Evolutionary conservation across 2,797 vertebrate species (phyloP), one percentile per base, ranked within the genome.

Genomic region (Nyctalus aviator): DNA sequence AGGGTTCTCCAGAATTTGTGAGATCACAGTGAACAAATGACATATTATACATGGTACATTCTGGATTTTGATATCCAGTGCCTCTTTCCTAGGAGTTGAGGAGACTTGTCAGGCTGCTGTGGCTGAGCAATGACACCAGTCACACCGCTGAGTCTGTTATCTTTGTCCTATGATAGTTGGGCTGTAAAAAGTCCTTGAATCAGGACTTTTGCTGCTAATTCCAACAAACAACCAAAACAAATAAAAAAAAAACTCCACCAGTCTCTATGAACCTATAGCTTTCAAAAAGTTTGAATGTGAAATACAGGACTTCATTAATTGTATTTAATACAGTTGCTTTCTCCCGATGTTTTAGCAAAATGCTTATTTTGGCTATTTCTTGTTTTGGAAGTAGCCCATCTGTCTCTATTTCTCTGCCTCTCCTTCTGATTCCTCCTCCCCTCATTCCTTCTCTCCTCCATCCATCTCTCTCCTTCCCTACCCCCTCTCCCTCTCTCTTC

Each of bases 321-420:
- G 15, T 66, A 13, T 78, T 90, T 84, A 64, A 32, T 48, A 27
- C 44, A 86, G 30, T 71, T 82, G 27, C 79, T 90, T 92, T 83
- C 78, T 62, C 94, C 73, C 37, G 48, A 8, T 76, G 53, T 75
- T 87, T 83, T 18, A 68, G 86, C 27, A 21, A 83, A 79, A 73
- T 48, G 78, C 46, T 93, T 84, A 66, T 18, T 66, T 10, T 8
- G 18, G 62, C 32, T 30, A 17, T 77, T 85, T 94, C 30, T 57
- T 66, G 14, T 5, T 37, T 66, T 72, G 9, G 50, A 66, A 35
- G 30, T 53, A 55, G 21, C 46, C 50, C 37, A 6, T 50, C 62
- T 73, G 79, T 55, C 18, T 76, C 9, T 55, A 6, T 41, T 23
- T 44, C 3, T 6, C 57, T 48, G n/a, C n/a, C 41, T 12, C 14